Evolutionary conservation across 2,797 vertebrate genomes (phyloP).

Genomic region (Falco columbarius): DNA sequence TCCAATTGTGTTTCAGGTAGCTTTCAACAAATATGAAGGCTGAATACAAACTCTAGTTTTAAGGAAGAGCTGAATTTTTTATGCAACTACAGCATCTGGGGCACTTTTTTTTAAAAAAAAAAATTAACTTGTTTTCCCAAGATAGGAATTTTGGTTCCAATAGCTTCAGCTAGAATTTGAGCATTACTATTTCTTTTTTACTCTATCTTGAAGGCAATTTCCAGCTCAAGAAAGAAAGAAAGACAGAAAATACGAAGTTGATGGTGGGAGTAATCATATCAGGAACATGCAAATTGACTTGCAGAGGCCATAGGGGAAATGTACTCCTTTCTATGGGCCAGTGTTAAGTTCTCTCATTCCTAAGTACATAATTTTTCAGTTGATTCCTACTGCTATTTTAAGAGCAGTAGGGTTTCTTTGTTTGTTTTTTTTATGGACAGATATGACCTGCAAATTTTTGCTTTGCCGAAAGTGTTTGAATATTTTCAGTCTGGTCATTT

Average conservation of each 20-base stretch:
- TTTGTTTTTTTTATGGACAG: background rate
- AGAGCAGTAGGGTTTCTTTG: background rate
- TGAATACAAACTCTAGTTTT: background rate
- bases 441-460: background rate
- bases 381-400: background rate
- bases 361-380: background rate
- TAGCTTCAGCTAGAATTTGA: background rate
- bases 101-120: background rate
- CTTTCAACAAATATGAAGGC: background rate
- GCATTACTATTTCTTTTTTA: background rate
- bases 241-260: background rate
- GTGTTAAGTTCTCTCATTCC: background rate
- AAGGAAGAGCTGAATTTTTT: background rate
- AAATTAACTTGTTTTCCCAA: background rate
- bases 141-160: background rate
- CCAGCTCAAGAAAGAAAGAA: background rate
- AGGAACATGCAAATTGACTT: background rate
- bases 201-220: background rate
- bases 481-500: background rate
- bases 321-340: background rate
- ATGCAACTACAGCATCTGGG: background rate
- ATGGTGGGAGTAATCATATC: background rate
- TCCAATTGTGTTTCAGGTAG: background rate
- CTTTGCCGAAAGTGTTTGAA: background rate
- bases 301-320: background rate